Evolutionary conservation across 2,797 vertebrate species (phyloP).

Genomic region (Epinephelus malabaricus): DNA sequence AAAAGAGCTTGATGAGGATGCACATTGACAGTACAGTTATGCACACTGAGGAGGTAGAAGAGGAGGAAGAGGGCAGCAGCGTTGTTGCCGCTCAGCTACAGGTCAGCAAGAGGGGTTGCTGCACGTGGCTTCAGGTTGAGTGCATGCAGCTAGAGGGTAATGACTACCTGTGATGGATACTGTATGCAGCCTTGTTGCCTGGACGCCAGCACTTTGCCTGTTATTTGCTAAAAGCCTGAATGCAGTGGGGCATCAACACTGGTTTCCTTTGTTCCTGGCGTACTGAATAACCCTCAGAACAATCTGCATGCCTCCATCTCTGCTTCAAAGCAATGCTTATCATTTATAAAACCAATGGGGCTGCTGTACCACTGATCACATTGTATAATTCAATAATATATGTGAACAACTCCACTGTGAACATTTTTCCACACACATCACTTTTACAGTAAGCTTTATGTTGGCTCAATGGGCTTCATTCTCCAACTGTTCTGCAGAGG

Average conservation of each 20-base stretch:
- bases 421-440: not conserved
- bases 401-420: not conserved
- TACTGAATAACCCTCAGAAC: not conserved
- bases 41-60: slow-evolving; percentile 34
- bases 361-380: not conserved
- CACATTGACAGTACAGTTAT: slow-evolving; percentile 34
- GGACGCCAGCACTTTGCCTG: slow-evolving; percentile 7
- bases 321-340: slow-evolving; percentile 3
- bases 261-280: slow-evolving; percentile 12
- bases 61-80: slow-evolving; percentile 9
- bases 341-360: not conserved
- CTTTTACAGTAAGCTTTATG: slow-evolving; percentile 9
- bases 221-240: slow-evolving; percentile 36
- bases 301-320: not conserved
- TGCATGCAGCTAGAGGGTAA: slow-evolving; percentile 55
- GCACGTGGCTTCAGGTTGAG: slow-evolving; percentile 54
- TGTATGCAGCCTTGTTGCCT: slow-evolving; percentile 52
- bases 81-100: slow-evolving; percentile 53
- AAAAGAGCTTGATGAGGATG: slow-evolving; percentile 38
- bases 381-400: not conserved
- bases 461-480: too few species aligned
- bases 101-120: slow-evolving; percentile 66
- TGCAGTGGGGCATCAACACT: slow-evolving; percentile 6
- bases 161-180: slow-evolving; percentile 58
- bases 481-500: too few species aligned